Evolutionary conservation across 2,888 invertebrate genomes (phyloP), one percentile per base, ranked within the genome.

Genomic region (Xestia c-nigrum): DNA sequence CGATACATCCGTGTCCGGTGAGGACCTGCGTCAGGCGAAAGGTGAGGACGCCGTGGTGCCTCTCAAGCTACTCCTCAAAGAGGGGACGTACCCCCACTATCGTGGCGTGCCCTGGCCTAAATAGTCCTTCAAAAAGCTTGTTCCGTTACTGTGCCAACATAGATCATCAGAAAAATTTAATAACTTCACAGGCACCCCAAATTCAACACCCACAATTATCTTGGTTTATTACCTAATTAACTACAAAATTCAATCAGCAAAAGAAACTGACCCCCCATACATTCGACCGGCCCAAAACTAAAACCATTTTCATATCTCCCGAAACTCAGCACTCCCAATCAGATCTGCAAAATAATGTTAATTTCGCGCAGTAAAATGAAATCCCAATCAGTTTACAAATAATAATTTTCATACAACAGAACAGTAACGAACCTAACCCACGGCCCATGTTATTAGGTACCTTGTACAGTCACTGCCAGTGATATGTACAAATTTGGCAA

Each of bases 371-470:
- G 21, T 43, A 64, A 64, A 43, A 64, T 64, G 64, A 24, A 70
- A 66, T 40, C 9, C 47, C 24, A 76, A 68, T 68, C 43, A 61
- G 31, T 24, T 78, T 52, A 6, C 43, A 52, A 57, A 80, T 43
- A n/a, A 57, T 38, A 65, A 66, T 68, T 57, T 65, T 19, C 16
- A 24, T 52, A 59, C 38, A 71, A 63, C 47, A 52, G 43, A 71
- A 57, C 38, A 70, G 21, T 61, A n/a, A 55, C 38, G 46, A 52
- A 50, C 38, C 63, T 43, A 14, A 50, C 38, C 64, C 50, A 12
- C 52, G 78, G 46, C 12, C 24, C 47, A n/a, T 38, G 43, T 80
- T 76, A 85, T 76, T 57, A 84, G 64, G 52, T 31, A n/a, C 46
- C 61, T 47, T 80, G 77, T 81, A 64, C 63, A 64, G 63, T 64